These are phyloP conservation scores for Cecidostiba fungosa DNA, from an alignment of 2,888 invertebrate genomes.

Conservation along the genomic window DNA sequence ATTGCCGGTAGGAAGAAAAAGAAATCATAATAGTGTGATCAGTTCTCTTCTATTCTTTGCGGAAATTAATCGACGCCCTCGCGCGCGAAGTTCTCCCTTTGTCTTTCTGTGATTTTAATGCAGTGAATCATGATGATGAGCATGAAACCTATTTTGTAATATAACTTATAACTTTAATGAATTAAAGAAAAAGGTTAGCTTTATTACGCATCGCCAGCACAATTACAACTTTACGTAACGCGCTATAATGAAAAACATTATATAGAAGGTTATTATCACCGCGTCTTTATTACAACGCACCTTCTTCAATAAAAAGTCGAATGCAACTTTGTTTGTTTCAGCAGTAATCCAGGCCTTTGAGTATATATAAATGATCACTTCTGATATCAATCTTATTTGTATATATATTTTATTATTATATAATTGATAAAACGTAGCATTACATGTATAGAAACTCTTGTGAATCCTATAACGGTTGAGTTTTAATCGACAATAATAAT, in stretches of 20 bases:
- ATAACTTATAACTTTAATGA: conserved; percentile 55
- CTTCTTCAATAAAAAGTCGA: neutral
- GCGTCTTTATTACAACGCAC: neutral
- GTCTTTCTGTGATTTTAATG: conserved; percentile 20
- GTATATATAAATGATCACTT: no score
- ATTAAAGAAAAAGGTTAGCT: conserved; percentile 53
- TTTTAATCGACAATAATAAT: no score
- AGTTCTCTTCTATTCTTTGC: conserved; percentile 32
- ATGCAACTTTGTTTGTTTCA: neutral
- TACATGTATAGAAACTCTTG: no score
- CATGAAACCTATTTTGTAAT: conserved; percentile 57
- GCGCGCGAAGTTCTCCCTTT: conserved; percentile 40
- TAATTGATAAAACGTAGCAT: no score
- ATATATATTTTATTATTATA: no score
- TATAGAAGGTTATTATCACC: conserved; percentile 47
- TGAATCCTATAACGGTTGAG: no score
- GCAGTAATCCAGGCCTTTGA: neutral
- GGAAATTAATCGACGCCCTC: conserved; percentile 29
- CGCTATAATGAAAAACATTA: conserved; percentile 44
- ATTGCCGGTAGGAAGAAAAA: neutral
- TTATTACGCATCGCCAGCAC: conserved; percentile 44
- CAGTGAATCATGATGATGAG: conserved; percentile 37
- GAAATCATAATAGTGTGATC: conserved; percentile 15
- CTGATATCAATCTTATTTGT: no score
- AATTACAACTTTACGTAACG: conserved; percentile 52